Evolutionary conservation across 92 coral and sea anemone species (phyloP).

Genomic region (Zoanthus sansibaricus): DNA sequence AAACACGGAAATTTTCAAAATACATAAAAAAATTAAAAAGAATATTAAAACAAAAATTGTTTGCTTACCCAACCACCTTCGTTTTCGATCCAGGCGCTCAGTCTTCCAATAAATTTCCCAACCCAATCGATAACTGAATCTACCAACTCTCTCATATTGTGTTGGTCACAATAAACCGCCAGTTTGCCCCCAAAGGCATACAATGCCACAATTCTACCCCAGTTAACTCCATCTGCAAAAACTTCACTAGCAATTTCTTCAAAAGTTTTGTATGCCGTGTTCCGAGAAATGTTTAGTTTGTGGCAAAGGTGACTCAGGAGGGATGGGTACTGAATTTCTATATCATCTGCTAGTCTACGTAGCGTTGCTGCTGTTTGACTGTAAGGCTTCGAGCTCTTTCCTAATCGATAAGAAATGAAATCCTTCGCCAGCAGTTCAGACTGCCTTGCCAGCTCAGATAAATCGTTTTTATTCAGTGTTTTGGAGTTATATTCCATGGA

Average conservation of each 20-base stretch:
- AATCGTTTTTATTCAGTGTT: conserved; percentile 57
- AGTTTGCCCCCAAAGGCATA: conserved; percentile 98
- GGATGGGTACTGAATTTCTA: conserved; percentile 89
- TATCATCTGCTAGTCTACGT: conserved; percentile 96
- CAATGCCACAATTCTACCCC: conserved; percentile 97
- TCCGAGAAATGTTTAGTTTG: conserved; percentile 84
- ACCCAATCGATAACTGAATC: conserved; percentile 87
- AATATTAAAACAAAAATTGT: conserved; percentile 18
- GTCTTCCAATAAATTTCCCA: conserved; percentile 80
- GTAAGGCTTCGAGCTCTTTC: conserved; percentile 76
- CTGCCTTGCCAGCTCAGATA: conserved; percentile 66
- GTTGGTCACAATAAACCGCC: conserved; percentile 89
- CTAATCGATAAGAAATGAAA: conserved; percentile 91
- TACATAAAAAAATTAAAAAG: background rate
- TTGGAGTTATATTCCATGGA: conserved; percentile 80
- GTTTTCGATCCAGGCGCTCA: conserved; percentile 92
- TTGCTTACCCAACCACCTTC: conserved; percentile 98
- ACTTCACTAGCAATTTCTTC: conserved; percentile 95
- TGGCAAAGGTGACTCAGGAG: conserved; percentile 89
- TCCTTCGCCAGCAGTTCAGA: conserved; percentile 87
- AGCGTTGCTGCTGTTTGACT: conserved; percentile 86
- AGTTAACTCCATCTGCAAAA: conserved; percentile 96
- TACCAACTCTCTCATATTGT: conserved; percentile 91
- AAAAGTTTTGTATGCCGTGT: conserved; percentile 92
- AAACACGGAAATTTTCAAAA: conserved; percentile 36